Evolutionary conservation across 2,797 vertebrate species (phyloP), one percentile per base, ranked within the genome.

Genomic region (Anguilla marmorata): DNA sequence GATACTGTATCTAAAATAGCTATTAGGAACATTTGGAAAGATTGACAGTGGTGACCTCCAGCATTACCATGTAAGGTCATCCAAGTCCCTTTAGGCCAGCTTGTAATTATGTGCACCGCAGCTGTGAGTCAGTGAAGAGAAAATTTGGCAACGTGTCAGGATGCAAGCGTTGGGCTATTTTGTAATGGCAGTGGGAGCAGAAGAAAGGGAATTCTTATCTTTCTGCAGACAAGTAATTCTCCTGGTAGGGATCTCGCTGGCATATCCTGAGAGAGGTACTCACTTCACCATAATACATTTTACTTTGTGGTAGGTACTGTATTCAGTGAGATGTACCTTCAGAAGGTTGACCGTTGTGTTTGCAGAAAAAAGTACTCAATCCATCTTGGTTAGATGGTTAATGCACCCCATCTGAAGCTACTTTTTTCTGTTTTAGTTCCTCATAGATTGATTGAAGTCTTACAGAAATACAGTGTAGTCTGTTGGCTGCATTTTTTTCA

Each of bases 21-120:
- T 33, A 37, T 85, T 54, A 30, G 83, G 50, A 11, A 58, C 11
- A 58, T 30, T 85, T 12, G 50, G 83, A 30, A n/a, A 58, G 50
- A 56, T 30, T 80, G 76, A 45, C 76, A 83, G 85, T 63, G 19
- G 0, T 86, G 88, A 87, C 90, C 85, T 89, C 87, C 69, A 84
- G 30, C 83, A 88, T 86, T 52, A 27, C 76, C 56, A 89, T 90
- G 69, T 74, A 84, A 89, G 90, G 91, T 91, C 88, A 74, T 87
- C 86, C 85, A 86, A 88, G 88, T 83, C 63, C 66, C 27, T 50
- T 30, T 72, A 87, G 50, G 85, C 74, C 89, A 83, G 86, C 60
- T 50, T 9, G 88, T 85, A 69, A 85, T 89, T 90, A 86, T 85
- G 27, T 80, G 69, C 86, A 86, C 87, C 76, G 86, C 74, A 52